Evolutionary conservation across 2,888 invertebrate genomes (phyloP), one percentile per base, ranked within the genome.

Genomic region (Amorpha juglandis): DNA sequence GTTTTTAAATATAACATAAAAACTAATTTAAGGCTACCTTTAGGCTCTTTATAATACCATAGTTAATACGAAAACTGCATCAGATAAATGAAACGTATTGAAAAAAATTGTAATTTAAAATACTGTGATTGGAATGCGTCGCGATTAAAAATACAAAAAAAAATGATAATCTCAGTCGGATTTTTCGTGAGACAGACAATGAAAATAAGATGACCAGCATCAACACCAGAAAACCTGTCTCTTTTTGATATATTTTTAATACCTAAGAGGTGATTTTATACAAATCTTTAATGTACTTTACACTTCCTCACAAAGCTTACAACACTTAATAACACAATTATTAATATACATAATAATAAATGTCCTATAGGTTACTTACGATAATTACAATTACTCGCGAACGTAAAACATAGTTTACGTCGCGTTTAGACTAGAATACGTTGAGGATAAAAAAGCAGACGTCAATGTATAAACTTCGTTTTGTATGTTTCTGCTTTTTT

Each of bases 391-490:
- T 90, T 92, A 93, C 84, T 89, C 86, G 91, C 92, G 86, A 86
- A 82, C 91, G 88, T 90, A 90, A 87, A 85, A 79, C 70, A 73
- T 77, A 75, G 79, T 85, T 87, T 87, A 90, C 86, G 90, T 88
- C 88, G 92, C 92, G 77, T 82, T 83, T 83, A 89, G 93, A 93
- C 93, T 93, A 93, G 93, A 93, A 93, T 91, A 89, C 87, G 87
- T 93, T 93, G 92, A 94, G 93, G 93, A 91, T 87, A 91, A 89
- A 58, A 89, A 89, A 91, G 91, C 92, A 92, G 90, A 90, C 84
- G 87, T 89, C 88, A 85, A 82, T 81, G 70, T 80, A 83, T 84
- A 88, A 87, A 87, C 84, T 83, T 82, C 84, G 86, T 62, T 58
- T 21, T 83, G 77, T 81, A 82, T 80, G 76, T 79, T 79, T 82